Evolutionary conservation across 2,888 invertebrate genomes (phyloP).

Genomic region (Eustalomyia histrio): DNA sequence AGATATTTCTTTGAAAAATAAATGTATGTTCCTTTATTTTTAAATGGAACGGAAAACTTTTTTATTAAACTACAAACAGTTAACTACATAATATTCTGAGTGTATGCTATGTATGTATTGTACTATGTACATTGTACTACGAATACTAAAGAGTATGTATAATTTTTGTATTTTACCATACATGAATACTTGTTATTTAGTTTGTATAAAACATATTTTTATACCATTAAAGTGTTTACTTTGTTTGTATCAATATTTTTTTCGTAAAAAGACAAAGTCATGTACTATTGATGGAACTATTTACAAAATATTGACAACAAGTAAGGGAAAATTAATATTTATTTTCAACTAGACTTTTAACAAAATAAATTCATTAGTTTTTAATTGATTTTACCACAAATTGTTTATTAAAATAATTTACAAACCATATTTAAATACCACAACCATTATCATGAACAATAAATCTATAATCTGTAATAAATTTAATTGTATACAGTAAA

Average conservation of each 20-base stretch:
- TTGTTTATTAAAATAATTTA: neutral
- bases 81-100: no score
- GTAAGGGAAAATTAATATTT: neutral
- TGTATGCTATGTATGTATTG: no score
- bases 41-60: no score
- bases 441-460: neutral
- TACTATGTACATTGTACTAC: no score
- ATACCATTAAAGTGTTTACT: slow-evolving; percentile 32
- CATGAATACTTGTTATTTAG: neutral
- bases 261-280: slow-evolving; percentile 21
- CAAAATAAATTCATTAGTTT: neutral
- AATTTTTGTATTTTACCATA: neutral
- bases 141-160: neutral
- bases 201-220: neutral
- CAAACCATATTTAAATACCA: neutral
- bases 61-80: no score
- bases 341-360: no score
- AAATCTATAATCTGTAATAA: neutral
- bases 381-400: slow-evolving; percentile 35
- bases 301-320: neutral
- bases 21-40: no score
- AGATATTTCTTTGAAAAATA: no score
- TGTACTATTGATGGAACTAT: neutral
- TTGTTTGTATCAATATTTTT: slow-evolving; percentile 13
- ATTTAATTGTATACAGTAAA: neutral